phyloP scores from a whole-genome alignment of 1,140 invertebrate species.

The Epicauta chinensis region DNA sequence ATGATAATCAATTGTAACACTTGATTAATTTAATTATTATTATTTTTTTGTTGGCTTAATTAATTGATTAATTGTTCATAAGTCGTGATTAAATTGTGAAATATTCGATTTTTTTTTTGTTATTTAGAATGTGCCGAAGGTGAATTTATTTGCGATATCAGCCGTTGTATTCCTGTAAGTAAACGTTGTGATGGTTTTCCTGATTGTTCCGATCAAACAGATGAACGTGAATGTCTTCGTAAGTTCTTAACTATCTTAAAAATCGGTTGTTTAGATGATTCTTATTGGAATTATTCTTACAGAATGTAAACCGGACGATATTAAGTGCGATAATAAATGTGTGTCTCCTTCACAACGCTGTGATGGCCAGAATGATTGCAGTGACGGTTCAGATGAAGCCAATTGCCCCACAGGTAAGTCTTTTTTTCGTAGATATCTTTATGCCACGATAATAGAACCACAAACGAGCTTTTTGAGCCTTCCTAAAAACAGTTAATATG shows the following conservation, averaged over 20 bases:
- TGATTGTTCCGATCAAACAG: slow-evolving; percentile 64
- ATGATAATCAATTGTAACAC: neutral
- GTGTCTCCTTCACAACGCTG: slow-evolving; percentile 55
- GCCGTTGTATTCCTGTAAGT: slow-evolving; percentile 52
- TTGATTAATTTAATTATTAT: neutral
- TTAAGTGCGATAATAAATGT: slow-evolving; percentile 53
- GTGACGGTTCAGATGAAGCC: slow-evolving; percentile 61
- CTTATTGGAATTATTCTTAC: slow-evolving; percentile 3
- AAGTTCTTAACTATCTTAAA: slow-evolving; percentile 2
- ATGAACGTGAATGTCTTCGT: slow-evolving; percentile 50
- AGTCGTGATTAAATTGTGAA: neutral
- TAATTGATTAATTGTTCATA: neutral
- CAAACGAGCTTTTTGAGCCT: too few relatives aligned
- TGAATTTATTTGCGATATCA: slow-evolving; percentile 51
- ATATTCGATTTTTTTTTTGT: slow-evolving; percentile 28
- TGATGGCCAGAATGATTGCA: slow-evolving; percentile 59
- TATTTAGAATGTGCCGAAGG: slow-evolving; percentile 49
- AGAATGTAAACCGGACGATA: slow-evolving; percentile 50
- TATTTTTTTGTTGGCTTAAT: neutral
- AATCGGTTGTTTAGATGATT: too few relatives aligned
- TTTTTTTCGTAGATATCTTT: too few relatives aligned
- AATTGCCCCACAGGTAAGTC: slow-evolving; percentile 49
- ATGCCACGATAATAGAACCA: too few relatives aligned
- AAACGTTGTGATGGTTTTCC: slow-evolving; percentile 57
- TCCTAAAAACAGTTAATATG: too few relatives aligned